Conservation (phyloP, 2,797 vertebrate genomes). For the Falco berigora region DNA sequence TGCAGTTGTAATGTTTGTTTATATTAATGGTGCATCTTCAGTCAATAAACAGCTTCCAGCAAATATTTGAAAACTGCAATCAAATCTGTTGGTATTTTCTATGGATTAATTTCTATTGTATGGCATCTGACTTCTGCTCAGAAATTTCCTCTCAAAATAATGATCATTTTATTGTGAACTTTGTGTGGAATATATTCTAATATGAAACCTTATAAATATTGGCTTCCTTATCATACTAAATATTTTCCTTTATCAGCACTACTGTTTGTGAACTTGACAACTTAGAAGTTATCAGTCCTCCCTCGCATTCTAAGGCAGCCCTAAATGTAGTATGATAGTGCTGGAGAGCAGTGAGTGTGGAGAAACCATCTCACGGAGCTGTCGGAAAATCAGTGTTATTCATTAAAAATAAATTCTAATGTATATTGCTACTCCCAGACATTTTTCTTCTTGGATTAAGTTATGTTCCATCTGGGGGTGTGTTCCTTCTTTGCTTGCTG, state of each 20-base stretch:
- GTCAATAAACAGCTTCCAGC: constrained; percentile 9
- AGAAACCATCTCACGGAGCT: background rate
- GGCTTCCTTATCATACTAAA: background rate
- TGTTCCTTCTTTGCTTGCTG: background rate
- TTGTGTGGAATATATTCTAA: background rate
- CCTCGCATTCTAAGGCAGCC: background rate
- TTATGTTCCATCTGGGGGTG: background rate
- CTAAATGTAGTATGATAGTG: background rate
- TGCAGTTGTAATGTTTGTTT: background rate
- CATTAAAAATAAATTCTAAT: background rate
- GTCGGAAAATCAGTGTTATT: background rate
- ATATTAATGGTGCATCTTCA: background rate
- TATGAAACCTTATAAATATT: background rate
- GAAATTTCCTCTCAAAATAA: background rate
- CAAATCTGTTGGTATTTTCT: background rate
- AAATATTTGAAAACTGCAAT: background rate
- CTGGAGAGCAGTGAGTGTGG: background rate
- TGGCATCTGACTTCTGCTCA: background rate
- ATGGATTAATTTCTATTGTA: background rate
- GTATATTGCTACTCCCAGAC: background rate
- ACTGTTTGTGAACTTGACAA: background rate
- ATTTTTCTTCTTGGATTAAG: background rate
- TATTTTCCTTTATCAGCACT: background rate
- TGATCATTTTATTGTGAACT: background rate
- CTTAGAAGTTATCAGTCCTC: background rate